phyloP scores from a whole-genome alignment of 2,888 invertebrate genomes.

The Mythimna vitellina region DNA sequence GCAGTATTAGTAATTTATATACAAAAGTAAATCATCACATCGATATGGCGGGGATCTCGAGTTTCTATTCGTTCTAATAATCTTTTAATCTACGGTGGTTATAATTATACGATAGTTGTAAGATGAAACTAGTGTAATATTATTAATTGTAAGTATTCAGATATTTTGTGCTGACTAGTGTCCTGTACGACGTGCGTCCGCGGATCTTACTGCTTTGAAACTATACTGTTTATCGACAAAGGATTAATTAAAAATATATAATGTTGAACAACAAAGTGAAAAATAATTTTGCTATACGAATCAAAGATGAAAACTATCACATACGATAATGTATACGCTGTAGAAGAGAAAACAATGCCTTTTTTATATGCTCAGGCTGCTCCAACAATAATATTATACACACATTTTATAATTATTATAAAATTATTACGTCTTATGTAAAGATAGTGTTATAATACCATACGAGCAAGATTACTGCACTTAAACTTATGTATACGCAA shows the following conservation, averaged over 20 bases:
- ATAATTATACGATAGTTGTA: slow-evolving; percentile 89
- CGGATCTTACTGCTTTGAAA: slow-evolving; percentile 39
- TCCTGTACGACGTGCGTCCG: slow-evolving; percentile 68
- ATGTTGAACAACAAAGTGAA: slow-evolving; percentile 7
- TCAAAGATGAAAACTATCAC: slow-evolving; percentile 10
- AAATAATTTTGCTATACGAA: neutral
- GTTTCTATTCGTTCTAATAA: slow-evolving; percentile 81
- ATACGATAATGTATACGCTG: slow-evolving; percentile 49
- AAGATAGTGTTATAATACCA: slow-evolving; percentile 36
- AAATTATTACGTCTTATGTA: slow-evolving; percentile 37
- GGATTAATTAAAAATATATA: neutral
- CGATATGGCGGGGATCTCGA: slow-evolving; percentile 84
- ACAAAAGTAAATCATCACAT: slow-evolving; percentile 68
- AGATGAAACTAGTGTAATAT: slow-evolving; percentile 80
- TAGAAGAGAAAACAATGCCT: slow-evolving; percentile 13
- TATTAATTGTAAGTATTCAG: slow-evolving; percentile 83
- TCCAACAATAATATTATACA: slow-evolving; percentile 47
- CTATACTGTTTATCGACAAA: slow-evolving; percentile 39
- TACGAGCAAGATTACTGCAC: slow-evolving; percentile 54
- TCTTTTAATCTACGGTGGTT: slow-evolving; percentile 85
- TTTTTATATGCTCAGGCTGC: slow-evolving; percentile 29
- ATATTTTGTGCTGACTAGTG: slow-evolving; percentile 84
- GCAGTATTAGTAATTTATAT: slow-evolving; percentile 86
- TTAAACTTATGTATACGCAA: slow-evolving; percentile 62
- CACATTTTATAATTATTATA: slow-evolving; percentile 46